Conservation (phyloP, 2,797 vertebrate species). For the Cyclopterus lumpus region DNA sequence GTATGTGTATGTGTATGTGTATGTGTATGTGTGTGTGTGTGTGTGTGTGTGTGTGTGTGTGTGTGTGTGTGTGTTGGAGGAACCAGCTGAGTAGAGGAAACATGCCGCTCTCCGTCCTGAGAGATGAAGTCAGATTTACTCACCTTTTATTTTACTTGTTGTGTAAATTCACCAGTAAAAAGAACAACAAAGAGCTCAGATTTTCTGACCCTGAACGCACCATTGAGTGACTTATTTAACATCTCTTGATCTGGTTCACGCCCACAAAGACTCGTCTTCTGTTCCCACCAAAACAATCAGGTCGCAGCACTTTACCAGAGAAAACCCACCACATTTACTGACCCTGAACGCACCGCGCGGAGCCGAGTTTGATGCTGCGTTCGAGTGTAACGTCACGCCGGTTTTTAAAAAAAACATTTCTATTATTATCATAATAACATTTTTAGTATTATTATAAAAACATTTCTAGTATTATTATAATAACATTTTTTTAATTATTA, state of each 20-base stretch:
- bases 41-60: conserved; percentile 25
- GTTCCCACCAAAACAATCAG: not conserved
- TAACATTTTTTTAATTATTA: too few relatives aligned
- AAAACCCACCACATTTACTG: not conserved
- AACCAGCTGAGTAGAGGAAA: conserved; percentile 58
- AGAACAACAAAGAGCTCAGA: not conserved
- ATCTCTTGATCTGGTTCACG: not conserved
- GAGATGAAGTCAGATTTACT: too few relatives aligned
- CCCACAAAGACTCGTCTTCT: not conserved
- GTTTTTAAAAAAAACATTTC: too few relatives aligned
- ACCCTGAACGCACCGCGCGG: conserved; percentile 1
- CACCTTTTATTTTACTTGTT: too few relatives aligned
- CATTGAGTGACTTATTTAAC: not conserved
- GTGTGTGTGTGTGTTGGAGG: conserved; percentile 19
- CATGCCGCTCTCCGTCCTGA: conserved; percentile 4
- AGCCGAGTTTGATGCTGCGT: not conserved
- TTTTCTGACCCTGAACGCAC: conserved; percentile 32
- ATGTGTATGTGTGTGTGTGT: not conserved
- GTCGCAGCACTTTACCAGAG: not conserved
- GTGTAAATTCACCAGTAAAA: too few relatives aligned
- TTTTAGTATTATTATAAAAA: too few relatives aligned
- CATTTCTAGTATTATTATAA: too few relatives aligned
- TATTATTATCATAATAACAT: too few relatives aligned
- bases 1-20: too few relatives aligned
- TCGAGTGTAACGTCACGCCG: too few relatives aligned